phyloP scores from a whole-genome alignment of 2,888 invertebrate species.

The Aporophyla lueneburgensis region DNA sequence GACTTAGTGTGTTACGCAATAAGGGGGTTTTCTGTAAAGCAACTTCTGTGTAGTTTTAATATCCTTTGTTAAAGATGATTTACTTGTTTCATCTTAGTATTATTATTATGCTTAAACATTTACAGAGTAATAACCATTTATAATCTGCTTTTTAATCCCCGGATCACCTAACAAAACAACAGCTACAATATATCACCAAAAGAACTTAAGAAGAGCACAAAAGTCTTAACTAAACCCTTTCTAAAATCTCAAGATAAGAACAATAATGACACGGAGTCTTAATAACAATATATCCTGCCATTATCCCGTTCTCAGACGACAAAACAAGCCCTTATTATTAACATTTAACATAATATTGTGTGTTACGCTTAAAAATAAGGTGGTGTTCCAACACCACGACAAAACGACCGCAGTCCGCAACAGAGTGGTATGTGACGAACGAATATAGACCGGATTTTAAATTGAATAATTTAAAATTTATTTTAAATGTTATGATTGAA shows the following conservation, averaged over 20 bases:
- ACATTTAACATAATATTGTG: conserved; percentile 63
- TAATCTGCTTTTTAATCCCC: conserved; percentile 12
- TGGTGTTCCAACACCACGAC: conserved; percentile 18
- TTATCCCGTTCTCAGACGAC: conserved; percentile 60
- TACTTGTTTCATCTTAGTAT: too few relatives aligned
- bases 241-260: conserved; percentile 28
- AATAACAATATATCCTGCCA: conserved; percentile 54
- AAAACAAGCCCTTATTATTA: conserved; percentile 57
- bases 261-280: conserved; percentile 30
- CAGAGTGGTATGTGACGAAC: background rate
- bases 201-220: conserved; percentile 31
- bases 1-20: too few relatives aligned
- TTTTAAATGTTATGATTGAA: background rate
- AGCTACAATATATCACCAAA: conserved; percentile 23
- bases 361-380: conserved; percentile 42
- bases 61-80: background rate
- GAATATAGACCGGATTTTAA: background rate
- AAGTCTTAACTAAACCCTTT: conserved; percentile 33
- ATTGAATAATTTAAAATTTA: background rate
- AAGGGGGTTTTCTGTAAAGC: too few relatives aligned
- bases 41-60: too few relatives aligned
- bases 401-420: background rate
- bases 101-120: background rate
- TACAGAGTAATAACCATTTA: background rate
- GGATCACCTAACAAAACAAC: conserved; percentile 12